A percentile compares a stretch with the other conserved stretches of the same genome.
phyloP scores from a whole-genome alignment of 2,797 vertebrate genomes.

The Sylvilagus floridanus region DNA sequence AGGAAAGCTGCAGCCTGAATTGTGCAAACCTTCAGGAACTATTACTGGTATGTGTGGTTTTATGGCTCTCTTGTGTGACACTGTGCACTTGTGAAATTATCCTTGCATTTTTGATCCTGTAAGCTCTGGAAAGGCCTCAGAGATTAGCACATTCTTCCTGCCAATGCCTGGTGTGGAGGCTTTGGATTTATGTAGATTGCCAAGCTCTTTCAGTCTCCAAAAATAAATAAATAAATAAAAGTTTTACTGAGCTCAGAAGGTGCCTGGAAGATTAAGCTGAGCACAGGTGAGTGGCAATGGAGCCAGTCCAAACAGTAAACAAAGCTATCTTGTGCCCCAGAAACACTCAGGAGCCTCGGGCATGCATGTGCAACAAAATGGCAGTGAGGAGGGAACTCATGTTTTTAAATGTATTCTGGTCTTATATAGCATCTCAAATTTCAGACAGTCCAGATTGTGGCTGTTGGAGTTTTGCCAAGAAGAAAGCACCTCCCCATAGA shows the following conservation, averaged over 20 bases:
- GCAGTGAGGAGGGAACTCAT: neutral
- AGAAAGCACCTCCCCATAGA: neutral
- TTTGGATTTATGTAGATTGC: slow-evolving; percentile 54
- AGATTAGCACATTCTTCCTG: slow-evolving; percentile 14
- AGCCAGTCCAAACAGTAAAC: slow-evolving; percentile 60
- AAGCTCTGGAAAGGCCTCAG: slow-evolving; percentile 31
- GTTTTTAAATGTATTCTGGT: slow-evolving; percentile 63
- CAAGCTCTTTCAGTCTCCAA: slow-evolving; percentile 42
- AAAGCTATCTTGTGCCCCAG: slow-evolving; percentile 63
- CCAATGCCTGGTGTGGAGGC: neutral
- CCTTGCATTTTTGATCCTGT: neutral
- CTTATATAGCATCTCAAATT: slow-evolving; percentile 15
- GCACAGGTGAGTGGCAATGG: slow-evolving; percentile 47
- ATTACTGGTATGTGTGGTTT: slow-evolving; percentile 70
- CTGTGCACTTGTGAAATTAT: slow-evolving; percentile 10
- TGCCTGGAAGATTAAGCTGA: slow-evolving; percentile 24
- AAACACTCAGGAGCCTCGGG: slow-evolving; percentile 19
- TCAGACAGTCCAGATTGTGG: neutral
- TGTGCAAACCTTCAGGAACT: slow-evolving; percentile 50
- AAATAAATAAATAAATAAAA: neutral
- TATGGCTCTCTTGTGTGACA: neutral
- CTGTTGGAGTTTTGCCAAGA: neutral
- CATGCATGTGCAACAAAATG: slow-evolving; percentile 64
- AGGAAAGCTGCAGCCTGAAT: slow-evolving; percentile 48
- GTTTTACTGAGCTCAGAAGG: slow-evolving; percentile 35